Conservation (phyloP, 2,797 vertebrate genomes). For the Cyprinella venusta region DNA sequence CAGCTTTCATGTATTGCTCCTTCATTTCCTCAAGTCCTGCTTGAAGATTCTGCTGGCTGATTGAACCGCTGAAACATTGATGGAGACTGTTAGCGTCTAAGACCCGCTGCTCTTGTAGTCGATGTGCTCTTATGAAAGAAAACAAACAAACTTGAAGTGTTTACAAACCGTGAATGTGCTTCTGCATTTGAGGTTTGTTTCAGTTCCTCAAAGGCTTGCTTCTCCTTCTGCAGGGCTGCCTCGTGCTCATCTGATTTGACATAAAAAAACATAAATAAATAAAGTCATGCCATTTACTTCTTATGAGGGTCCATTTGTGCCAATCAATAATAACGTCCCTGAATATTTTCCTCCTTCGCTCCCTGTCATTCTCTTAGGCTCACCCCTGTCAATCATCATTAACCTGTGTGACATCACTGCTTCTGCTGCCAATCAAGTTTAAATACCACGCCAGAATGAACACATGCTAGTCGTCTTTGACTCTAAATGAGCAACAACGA, state of each 20-base stretch:
- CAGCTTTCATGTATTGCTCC: conserved; percentile 87
- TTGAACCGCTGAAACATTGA: conserved; percentile 40
- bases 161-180: conserved; percentile 67
- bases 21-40: conserved; percentile 90
- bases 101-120: not conserved
- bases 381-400: not conserved
- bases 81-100: not conserved
- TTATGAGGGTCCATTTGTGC: not conserved
- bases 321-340: not conserved
- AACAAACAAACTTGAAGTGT: not conserved
- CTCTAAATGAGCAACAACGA: not conserved
- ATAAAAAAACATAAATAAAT: not conserved
- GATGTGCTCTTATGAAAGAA: not conserved
- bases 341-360: no score
- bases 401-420: not conserved
- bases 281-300: not conserved
- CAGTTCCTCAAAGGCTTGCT: conserved; percentile 77
- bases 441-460: not conserved
- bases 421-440: not conserved
- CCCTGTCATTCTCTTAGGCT: not conserved
- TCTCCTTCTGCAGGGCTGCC: conserved; percentile 73
- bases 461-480: not conserved
- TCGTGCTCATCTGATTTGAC: conserved; percentile 77
- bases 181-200: conserved; percentile 62
- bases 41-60: conserved; percentile 70